These are phyloP conservation scores for Mionectes macconnelli DNA, from an alignment of 2,113 vertebrate species.

Conservation along the genomic window DNA sequence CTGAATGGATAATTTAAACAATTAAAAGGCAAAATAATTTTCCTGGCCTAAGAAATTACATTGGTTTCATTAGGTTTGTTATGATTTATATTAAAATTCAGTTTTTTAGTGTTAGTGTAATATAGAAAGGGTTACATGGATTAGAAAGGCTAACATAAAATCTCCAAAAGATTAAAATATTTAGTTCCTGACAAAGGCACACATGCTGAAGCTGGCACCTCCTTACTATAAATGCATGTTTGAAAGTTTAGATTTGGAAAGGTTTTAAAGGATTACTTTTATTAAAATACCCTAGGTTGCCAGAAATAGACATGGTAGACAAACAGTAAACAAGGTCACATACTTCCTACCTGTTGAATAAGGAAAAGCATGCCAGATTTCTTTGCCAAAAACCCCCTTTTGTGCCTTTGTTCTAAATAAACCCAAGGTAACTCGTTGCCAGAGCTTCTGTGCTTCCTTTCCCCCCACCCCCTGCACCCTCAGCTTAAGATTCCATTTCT, in stretches of 20 bases:
- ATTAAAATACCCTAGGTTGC: conserved; percentile 51
- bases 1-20: not conserved
- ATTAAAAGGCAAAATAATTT: conserved; percentile 1
- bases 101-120: not conserved
- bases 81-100: not conserved
- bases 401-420: conserved; percentile 50
- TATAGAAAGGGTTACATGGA: not conserved
- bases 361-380: conserved; percentile 15
- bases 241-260: conserved; percentile 33
- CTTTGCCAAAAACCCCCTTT: conserved; percentile 43
- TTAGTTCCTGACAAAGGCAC: conserved; percentile 9
- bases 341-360: conserved; percentile 69
- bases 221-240: conserved; percentile 25
- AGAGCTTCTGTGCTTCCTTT: conserved; percentile 56
- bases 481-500: conserved; percentile 68
- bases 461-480: not conserved
- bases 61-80: not conserved
- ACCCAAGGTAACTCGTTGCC: conserved; percentile 51
- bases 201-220: not conserved
- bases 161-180: conserved; percentile 28
- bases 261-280: conserved; percentile 54
- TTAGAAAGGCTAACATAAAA: not conserved
- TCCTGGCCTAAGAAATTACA: not conserved
- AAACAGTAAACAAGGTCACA: conserved; percentile 51
- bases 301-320: conserved; percentile 60